These are phyloP conservation scores for Lepidonotus clava DNA, from an alignment of 2,888 invertebrate genomes.

Conservation along the genomic window DNA sequence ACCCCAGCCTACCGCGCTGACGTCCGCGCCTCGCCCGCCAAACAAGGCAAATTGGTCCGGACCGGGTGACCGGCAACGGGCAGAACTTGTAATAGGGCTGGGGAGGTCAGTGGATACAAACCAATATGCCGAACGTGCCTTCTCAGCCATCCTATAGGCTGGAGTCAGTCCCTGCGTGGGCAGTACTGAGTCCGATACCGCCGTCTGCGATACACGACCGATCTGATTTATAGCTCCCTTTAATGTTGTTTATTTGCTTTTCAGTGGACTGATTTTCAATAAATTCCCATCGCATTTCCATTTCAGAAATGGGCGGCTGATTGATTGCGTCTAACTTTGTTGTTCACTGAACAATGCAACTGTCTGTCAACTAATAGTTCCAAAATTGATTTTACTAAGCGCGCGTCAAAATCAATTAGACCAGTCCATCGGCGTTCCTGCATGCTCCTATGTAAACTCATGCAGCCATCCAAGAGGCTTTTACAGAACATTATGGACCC, in stretches of 20 bases:
- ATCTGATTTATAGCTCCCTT: not conserved
- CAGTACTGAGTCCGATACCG: too few species aligned
- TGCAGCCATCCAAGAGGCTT: not conserved
- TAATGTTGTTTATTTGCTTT: constrained; percentile 28
- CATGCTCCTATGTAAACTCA: not conserved
- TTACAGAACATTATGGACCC: not conserved
- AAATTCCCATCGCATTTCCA: not conserved
- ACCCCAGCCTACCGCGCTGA: too few species aligned
- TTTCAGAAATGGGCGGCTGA: not conserved
- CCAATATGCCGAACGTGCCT: too few species aligned
- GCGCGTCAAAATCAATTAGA: constrained; percentile 1
- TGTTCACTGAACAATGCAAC: constrained; percentile 23
- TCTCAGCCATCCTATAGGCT: too few species aligned
- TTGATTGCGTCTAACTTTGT: constrained; percentile 13
- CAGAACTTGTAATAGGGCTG: too few species aligned
- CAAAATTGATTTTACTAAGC: not conserved
- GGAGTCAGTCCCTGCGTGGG: too few species aligned
- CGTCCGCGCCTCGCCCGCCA: too few species aligned
- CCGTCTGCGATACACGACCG: too few species aligned
- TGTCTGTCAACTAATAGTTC: constrained; percentile 24
- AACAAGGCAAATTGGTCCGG: too few species aligned
- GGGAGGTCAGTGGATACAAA: too few species aligned
- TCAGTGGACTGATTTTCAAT: constrained; percentile 24
- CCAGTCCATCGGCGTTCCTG: not conserved
- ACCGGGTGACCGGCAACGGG: too few species aligned